Percentiles rank a stretch among this genome's conserved stretches.
phyloP scores from a whole-genome alignment of 2,888 invertebrate genomes.

The Cataglyphis livida region DNA sequence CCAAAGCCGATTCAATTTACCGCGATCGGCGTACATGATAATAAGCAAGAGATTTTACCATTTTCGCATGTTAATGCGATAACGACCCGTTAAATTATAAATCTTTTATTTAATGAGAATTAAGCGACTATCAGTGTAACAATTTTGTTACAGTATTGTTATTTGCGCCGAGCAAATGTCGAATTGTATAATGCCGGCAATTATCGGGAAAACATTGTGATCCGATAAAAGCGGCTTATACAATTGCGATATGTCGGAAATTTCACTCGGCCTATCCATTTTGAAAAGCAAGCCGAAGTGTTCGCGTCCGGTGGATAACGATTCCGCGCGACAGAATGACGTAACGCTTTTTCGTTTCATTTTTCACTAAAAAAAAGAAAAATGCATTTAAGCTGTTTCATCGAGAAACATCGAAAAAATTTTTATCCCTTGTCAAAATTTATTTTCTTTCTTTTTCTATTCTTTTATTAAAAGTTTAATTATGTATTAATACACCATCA shows the following conservation, averaged over 20 bases:
- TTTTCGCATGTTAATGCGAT: slow-evolving; percentile 44
- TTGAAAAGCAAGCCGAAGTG: slow-evolving; percentile 31
- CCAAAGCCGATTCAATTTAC: slow-evolving; percentile 43
- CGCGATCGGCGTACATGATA: slow-evolving; percentile 9
- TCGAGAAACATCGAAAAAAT: slow-evolving; percentile 11
- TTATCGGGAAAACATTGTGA: slow-evolving; percentile 45
- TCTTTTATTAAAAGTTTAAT: background rate
- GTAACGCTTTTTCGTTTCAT: slow-evolving; percentile 43
- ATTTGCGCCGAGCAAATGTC: slow-evolving; percentile 22
- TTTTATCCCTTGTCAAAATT: slow-evolving; percentile 7
- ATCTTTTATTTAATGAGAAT: slow-evolving; percentile 54
- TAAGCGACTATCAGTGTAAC: slow-evolving; percentile 35
- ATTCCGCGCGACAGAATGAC: slow-evolving; percentile 36
- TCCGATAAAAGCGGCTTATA: slow-evolving; percentile 47
- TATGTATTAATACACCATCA: background rate
- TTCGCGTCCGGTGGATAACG: slow-evolving; percentile 22
- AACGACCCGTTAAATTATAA: slow-evolving; percentile 45
- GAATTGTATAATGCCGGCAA: slow-evolving; percentile 46
- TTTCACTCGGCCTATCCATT: slow-evolving; percentile 29
- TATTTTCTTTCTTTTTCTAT: background rate
- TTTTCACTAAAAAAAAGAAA: slow-evolving; percentile 14
- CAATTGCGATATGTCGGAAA: slow-evolving; percentile 35
- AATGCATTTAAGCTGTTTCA: slow-evolving; percentile 36
- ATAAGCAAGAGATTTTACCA: slow-evolving; percentile 31
- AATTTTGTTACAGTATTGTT: slow-evolving; percentile 43